phyloP scores from a whole-genome alignment of 2,113 vertebrate genomes.

The Murina feae region DNA sequence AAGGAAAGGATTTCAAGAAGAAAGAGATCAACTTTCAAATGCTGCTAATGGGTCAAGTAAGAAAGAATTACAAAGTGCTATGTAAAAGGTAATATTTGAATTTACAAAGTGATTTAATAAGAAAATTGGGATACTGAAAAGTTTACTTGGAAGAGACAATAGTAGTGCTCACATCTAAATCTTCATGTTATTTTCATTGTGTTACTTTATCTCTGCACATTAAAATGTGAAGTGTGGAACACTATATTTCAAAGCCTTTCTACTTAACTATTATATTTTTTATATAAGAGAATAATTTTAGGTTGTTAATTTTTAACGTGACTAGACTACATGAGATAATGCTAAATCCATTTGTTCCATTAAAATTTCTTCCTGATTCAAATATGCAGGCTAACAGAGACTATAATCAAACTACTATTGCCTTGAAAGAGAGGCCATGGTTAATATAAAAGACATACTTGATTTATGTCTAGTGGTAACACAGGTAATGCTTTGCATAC shows the following conservation, averaged over 20 bases:
- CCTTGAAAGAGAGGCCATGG: slow-evolving; percentile 36
- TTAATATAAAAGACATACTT: slow-evolving; percentile 58
- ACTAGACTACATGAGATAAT: slow-evolving; percentile 54
- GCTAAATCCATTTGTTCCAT: slow-evolving; percentile 56
- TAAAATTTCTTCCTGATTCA: slow-evolving; percentile 62
- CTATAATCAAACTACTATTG: slow-evolving; percentile 55
- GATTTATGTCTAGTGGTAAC: slow-evolving; percentile 64
- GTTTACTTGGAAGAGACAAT: background rate
- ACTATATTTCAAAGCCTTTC: slow-evolving; percentile 43
- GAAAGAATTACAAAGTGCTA: background rate
- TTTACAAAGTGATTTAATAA: slow-evolving; percentile 24
- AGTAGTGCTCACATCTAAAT: background rate
- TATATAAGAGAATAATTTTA: slow-evolving; percentile 47
- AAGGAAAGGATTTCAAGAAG: background rate
- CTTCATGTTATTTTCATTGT: slow-evolving; percentile 25
- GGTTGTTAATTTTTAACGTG: slow-evolving; percentile 61
- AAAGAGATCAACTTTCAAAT: slow-evolving; percentile 16
- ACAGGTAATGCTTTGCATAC: slow-evolving; percentile 63
- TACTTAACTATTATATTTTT: slow-evolving; percentile 19
- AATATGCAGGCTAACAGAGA: slow-evolving; percentile 44
- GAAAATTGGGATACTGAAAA: slow-evolving; percentile 21
- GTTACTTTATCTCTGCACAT: background rate
- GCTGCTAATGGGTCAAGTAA: background rate
- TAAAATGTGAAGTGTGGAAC: slow-evolving; percentile 27
- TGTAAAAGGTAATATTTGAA: background rate